Conservation (phyloP, 2,888 invertebrate genomes). For the Apoda limacodes region DNA sequence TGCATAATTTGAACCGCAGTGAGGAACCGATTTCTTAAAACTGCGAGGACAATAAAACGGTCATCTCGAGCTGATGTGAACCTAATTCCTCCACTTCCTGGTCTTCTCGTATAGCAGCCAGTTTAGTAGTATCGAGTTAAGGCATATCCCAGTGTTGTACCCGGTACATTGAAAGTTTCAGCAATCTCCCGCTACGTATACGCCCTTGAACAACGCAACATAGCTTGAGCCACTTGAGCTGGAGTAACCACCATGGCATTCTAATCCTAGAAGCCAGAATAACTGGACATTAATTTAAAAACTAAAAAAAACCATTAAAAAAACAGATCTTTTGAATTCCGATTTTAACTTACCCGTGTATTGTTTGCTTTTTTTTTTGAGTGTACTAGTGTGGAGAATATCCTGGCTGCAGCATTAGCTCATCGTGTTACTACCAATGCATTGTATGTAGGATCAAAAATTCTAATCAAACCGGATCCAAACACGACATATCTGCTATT, state of each 20-base stretch:
- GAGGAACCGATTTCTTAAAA: too few relatives aligned
- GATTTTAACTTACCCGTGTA: conserved; percentile 2
- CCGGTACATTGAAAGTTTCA: conserved; percentile 4
- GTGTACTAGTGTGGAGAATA: too few relatives aligned
- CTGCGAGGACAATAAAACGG: neutral
- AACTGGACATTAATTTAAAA: conserved; percentile 2
- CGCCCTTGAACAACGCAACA: neutral
- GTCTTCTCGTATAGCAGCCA: too few relatives aligned
- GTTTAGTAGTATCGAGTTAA: too few relatives aligned
- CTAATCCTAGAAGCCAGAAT: conserved; percentile 2
- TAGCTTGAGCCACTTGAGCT: conserved; percentile 3
- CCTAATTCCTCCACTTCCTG: neutral
- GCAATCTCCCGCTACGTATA: conserved; percentile 1
- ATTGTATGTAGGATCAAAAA: too few relatives aligned
- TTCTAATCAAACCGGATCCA: too few relatives aligned
- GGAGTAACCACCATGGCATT: neutral
- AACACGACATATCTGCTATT: too few relatives aligned
- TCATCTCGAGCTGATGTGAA: neutral
- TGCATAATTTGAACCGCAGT: conserved; percentile 13
- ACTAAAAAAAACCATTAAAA: neutral
- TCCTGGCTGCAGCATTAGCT: too few relatives aligned
- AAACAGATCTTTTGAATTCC: neutral
- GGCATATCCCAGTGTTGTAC: conserved; percentile 1
- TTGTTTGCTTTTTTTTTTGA: conserved; percentile 2
- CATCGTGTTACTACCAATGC: too few relatives aligned